phyloP scores from a whole-genome alignment of 2,113 vertebrate genomes.

The Corvus moneduloides region DNA sequence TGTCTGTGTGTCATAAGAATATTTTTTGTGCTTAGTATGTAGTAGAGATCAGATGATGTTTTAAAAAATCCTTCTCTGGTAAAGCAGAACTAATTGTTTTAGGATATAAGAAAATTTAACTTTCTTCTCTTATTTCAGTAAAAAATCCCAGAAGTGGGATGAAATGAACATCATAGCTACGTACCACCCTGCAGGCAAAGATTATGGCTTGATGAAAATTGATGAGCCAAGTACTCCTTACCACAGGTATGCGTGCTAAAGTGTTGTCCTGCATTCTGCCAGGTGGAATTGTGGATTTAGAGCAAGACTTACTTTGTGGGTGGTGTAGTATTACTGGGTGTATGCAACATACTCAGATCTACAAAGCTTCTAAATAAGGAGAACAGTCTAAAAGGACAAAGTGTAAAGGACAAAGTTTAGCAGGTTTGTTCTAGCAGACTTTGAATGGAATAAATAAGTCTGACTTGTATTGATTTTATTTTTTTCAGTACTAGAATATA shows the following conservation, averaged over 20 bases:
- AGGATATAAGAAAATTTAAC: background rate
- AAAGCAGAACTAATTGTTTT: background rate
- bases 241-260: conserved; percentile 77
- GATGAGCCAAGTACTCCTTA: conserved; percentile 97
- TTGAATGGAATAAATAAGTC: background rate
- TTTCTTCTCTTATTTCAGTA: conserved; percentile 77
- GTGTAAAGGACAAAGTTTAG: background rate
- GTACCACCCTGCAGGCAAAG: conserved; percentile 95
- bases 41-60: background rate
- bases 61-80: background rate
- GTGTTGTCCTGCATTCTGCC: background rate
- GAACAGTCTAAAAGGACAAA: background rate
- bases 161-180: conserved; percentile 99
- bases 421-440: background rate
- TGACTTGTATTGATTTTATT: background rate
- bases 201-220: conserved; percentile 99
- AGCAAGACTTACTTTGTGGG: background rate
- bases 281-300: background rate
- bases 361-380: background rate
- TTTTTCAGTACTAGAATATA: background rate
- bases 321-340: background rate
- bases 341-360: background rate
- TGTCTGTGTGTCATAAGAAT: background rate
- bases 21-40: background rate
- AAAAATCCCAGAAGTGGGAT: conserved; percentile 98